A percentile compares a stretch with the other conserved stretches of the same genome.
Conservation (phyloP, 1,140 invertebrate species). For the Rhizoglyphus robini region DNA sequence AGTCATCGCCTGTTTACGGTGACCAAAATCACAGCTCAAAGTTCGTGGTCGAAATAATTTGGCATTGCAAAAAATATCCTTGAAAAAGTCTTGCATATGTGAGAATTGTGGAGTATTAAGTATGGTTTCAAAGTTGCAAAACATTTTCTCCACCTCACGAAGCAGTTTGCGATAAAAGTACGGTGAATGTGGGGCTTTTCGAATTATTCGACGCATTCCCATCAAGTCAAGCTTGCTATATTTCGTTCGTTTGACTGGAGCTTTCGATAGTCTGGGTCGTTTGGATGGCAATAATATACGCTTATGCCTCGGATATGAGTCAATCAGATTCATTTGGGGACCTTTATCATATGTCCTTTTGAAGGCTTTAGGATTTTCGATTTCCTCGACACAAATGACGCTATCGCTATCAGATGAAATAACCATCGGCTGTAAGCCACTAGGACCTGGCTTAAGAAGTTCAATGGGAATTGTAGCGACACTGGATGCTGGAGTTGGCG, state of each 20-base stretch:
- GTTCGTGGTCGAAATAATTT: not conserved
- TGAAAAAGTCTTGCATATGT: not conserved
- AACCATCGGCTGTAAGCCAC: no score
- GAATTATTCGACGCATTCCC: not conserved
- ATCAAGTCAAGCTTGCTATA: not conserved
- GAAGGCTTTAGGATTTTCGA: no score
- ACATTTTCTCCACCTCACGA: not conserved
- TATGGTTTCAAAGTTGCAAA: not conserved
- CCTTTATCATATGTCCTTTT: no score
- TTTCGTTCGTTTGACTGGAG: not conserved
- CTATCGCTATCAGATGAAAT: no score
- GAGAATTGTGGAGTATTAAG: not conserved
- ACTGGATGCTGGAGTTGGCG: no score
- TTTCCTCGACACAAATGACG: no score
- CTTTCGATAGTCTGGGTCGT: no score
- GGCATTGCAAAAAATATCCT: not conserved
- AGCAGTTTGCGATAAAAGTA: not conserved
- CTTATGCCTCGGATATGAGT: no score
- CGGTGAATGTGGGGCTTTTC: not conserved
- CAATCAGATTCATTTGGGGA: no score
- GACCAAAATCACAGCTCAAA: not conserved
- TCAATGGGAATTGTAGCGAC: no score
- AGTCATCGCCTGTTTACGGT: not conserved
- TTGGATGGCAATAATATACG: no score
- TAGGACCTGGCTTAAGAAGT: no score